Evolutionary conservation across 2,113 vertebrate species (phyloP).

Genomic region (Pterophyllum scalare): DNA sequence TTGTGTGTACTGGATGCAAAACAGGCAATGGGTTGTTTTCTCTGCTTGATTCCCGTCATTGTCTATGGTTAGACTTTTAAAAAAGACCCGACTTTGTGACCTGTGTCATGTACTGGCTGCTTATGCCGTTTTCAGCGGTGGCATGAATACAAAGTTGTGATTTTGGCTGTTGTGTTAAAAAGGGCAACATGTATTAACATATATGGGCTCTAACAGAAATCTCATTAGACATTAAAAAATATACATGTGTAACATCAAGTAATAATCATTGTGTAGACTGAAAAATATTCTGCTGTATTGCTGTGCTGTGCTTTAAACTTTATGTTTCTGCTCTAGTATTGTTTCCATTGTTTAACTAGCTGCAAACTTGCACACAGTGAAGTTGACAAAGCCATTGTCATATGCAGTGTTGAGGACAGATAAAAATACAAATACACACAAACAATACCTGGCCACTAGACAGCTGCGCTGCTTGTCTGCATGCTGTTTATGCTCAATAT

Average conservation of each 20-base stretch:
- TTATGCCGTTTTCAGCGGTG: background rate
- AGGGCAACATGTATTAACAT: background rate
- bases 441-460: background rate
- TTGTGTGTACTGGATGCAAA: conserved; percentile 18
- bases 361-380: background rate
- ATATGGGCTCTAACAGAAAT: too few relatives aligned
- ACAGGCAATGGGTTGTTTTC: conserved; percentile 27
- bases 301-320: background rate
- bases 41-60: conserved; percentile 26
- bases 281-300: background rate
- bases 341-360: background rate
- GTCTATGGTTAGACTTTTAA: background rate
- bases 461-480: background rate
- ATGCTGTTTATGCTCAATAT: conserved; percentile 34
- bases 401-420: background rate
- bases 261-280: background rate
- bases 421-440: background rate
- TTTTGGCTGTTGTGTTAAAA: background rate
- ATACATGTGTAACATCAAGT: background rate
- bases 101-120: background rate
- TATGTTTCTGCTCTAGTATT: background rate
- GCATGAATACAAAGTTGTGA: background rate
- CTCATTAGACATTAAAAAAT: background rate
- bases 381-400: background rate
- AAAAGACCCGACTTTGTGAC: background rate